Base-by-base conservation (phyloP, 23 tunicate species). In the Botrylloides violaceus region DNA sequence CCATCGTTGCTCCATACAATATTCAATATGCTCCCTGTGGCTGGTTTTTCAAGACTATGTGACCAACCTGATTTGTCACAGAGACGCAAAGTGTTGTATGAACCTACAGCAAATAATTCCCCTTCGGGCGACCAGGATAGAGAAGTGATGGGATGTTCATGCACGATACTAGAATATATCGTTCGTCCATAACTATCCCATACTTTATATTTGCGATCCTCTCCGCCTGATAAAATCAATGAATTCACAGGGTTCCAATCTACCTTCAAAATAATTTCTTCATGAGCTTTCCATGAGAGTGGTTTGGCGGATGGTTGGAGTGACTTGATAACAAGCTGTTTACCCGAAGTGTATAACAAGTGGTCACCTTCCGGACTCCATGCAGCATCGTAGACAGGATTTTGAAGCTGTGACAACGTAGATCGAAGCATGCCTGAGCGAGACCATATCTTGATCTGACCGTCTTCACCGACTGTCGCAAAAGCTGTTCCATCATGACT, bases 1-100 rank as follows among this genome's bases (percentile, higher is more conserved):
- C 86, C 80, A 77, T 90, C 97, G 56, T 75, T 68, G 70, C 97
- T 90, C 97, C 97, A 90, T 12, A 75, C 24, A 1, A 90, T 33
- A 56, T 79, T 79, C 59, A 83, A 58, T 2, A 90, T 62, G 36
- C 97, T 90, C n/a, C 97, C 97, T 39, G 74, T 35, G 23, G 79
- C 34, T 29, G 86, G 71, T 39, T 76, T 76, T 36, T 83, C 97
- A 12, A 79, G 55, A 12, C 90, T 74, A 70, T 90, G 97, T 1
- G 90, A 90, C 97, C 97, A 90, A 34, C 98, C 98, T 26, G 98
- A 81, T 56, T 77, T 85, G 73, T 93, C 98, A 74, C 98, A 93
- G 32, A 93, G 77, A 21, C 85, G 72, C 24, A 93, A n/a, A 35
- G 76, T 58, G 61, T 86, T 86, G 61, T 81, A 93, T 2, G 94